Percentiles rank a stretch among this genome's conserved stretches.
phyloP scores from a whole-genome alignment of 2,797 vertebrate species.

The Gallinago solitaria region DNA sequence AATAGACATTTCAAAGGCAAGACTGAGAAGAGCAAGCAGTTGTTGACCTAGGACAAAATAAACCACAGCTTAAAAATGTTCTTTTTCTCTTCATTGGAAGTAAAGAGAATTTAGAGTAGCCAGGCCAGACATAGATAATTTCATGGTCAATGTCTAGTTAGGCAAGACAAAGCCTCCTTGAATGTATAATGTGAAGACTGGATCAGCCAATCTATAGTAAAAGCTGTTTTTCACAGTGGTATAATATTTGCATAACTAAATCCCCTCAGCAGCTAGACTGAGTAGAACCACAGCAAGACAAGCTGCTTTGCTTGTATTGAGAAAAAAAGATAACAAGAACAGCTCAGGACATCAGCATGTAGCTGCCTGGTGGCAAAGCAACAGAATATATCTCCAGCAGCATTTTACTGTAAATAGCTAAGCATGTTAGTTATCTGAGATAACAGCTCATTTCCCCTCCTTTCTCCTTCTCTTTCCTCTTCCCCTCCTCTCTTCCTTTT shows the following conservation, averaged over 20 bases:
- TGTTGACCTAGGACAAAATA: background rate
- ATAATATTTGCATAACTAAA: background rate
- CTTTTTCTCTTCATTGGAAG: background rate
- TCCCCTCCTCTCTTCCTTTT: background rate
- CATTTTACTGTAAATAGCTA: background rate
- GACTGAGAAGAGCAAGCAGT: background rate
- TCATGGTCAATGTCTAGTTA: background rate
- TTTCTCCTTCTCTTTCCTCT: background rate
- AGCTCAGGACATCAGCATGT: background rate
- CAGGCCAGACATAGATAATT: background rate
- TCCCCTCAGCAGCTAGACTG: background rate
- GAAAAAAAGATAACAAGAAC: background rate
- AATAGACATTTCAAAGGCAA: background rate
- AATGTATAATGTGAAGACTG: background rate
- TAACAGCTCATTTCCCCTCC: background rate
- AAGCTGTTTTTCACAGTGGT: background rate
- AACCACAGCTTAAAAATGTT: background rate
- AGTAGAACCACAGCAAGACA: background rate
- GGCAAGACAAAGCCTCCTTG: background rate
- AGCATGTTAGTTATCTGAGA: background rate
- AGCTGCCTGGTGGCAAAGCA: background rate
- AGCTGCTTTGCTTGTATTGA: background rate
- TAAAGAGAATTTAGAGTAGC: background rate
- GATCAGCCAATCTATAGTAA: background rate
- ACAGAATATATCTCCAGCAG: background rate